Conservation (phyloP, 1,140 invertebrate species). For the Portunus trituberculatus region DNA sequence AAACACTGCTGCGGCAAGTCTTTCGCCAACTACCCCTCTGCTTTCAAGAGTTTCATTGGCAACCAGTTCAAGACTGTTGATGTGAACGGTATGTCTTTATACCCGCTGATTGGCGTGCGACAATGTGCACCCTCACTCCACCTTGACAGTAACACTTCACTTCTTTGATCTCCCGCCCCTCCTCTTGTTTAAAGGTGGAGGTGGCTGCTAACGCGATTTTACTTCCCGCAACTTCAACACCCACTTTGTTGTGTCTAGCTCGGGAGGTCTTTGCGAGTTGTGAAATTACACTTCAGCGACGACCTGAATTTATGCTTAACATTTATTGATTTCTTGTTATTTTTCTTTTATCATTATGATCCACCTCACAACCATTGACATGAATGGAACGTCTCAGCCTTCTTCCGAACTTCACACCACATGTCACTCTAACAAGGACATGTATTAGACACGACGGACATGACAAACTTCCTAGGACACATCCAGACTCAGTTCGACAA, state of each 20-base stretch:
- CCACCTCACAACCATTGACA: constrained; percentile 89
- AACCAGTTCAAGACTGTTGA: constrained; percentile 79
- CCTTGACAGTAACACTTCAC: constrained; percentile 46
- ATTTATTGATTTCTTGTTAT: constrained; percentile 51
- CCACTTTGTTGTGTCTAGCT: constrained; percentile 81
- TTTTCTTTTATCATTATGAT: constrained; percentile 88
- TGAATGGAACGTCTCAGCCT: constrained; percentile 83
- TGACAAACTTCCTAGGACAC: neutral
- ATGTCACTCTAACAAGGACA: constrained; percentile 45
- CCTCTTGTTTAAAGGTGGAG: constrained; percentile 1
- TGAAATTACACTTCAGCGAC: constrained; percentile 89
- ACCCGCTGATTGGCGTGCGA: constrained; percentile 53
- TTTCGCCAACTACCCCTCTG: constrained; percentile 87
- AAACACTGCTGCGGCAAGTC: constrained; percentile 88
- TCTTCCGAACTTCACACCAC: constrained; percentile 52
- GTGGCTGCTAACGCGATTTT: neutral
- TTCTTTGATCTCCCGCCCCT: neutral
- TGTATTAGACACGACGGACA: constrained; percentile 25
- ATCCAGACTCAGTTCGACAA: neutral
- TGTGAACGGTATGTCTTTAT: constrained; percentile 83
- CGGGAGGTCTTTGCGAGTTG: constrained; percentile 87
- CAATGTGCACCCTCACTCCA: constrained; percentile 57
- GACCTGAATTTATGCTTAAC: constrained; percentile 83
- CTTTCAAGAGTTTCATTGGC: constrained; percentile 76
- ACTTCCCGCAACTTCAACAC: constrained; percentile 16